Evolutionary conservation across 2,888 invertebrate genomes (phyloP), one percentile per base, ranked within the genome.

Genomic region (Eupithecia subfuscata): DNA sequence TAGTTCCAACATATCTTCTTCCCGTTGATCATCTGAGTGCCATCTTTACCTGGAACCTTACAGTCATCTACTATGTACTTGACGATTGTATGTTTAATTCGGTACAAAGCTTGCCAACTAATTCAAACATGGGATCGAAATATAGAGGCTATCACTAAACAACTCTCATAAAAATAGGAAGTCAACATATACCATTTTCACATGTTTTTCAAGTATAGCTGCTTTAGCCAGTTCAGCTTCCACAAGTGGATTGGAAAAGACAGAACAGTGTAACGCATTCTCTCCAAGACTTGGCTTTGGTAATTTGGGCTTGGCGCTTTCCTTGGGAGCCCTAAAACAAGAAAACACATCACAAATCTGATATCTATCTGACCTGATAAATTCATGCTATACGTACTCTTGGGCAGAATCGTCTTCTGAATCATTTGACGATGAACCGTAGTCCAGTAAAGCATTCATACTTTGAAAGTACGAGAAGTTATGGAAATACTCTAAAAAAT

Each of bases 1-100:
- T 98, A 98, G 91, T 98, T 98, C 98, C 98, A 98, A 90, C 99
- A 99, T 78, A 98, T 97, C 88, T 97, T 97, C 85, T 97, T 97
- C 0, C 98, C 98, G 87, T 98, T 98, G 83, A 98, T 97, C 91
- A 96, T 96, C 84, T 96, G 96, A n/a, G 96, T 96, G 86, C 96
- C 96, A 81, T 96, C 96, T 88, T 96, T 96, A 80, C 94, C 96
- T 95, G 88, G 95, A 96, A 83, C 96, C 95, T 95, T 94, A 92
- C 93, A 95, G 92, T 95, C 89, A 94, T 87, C 85, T 90, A 91
- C 94, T 91, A 95, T 95, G 95, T 95, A 95, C 95, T 95, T 95
- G 92, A 95, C 95, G 95, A 95, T 93, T 90, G 85, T 70, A 74
- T 78, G 71, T 70, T 71, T 69, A 65, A 77, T 72, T 77, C 65